Evolutionary conservation across 2,888 invertebrate species (phyloP).

Genomic region (Bugula neritina): DNA sequence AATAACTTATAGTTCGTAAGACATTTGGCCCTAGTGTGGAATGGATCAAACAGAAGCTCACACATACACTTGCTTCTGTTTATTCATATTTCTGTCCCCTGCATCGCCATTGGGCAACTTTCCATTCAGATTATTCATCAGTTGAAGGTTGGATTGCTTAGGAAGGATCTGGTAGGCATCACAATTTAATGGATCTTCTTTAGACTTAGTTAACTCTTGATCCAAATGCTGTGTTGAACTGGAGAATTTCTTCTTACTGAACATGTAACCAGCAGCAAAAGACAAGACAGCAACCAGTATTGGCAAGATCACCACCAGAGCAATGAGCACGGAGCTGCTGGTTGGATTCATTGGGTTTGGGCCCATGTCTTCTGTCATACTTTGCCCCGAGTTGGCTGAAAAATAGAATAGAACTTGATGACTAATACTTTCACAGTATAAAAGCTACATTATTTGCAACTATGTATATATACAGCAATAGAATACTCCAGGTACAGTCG

Average conservation of each 20-base stretch:
- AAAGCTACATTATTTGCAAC: too few species aligned
- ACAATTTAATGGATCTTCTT: background rate
- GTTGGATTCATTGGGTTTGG: background rate
- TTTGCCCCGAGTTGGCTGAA: too few species aligned
- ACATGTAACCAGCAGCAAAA: background rate
- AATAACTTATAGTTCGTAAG: background rate
- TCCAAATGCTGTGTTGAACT: slow-evolving; percentile 1
- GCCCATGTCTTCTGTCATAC: too few species aligned
- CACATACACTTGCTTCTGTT: slow-evolving; percentile 15
- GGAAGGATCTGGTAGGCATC: background rate
- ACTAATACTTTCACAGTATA: too few species aligned
- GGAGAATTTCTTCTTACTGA: background rate
- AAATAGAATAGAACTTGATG: too few species aligned
- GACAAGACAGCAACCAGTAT: background rate
- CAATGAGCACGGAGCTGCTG: background rate
- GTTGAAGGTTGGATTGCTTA: background rate
- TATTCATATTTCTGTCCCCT: background rate
- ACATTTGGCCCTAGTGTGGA: background rate
- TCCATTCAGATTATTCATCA: slow-evolving; percentile 8
- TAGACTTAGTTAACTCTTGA: background rate
- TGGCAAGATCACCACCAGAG: background rate
- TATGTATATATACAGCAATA: too few species aligned
- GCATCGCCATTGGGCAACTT: background rate
- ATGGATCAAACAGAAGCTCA: background rate
- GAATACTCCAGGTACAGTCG: too few species aligned